Percentiles rank a stretch among this genome's conserved stretches.
phyloP scores from a whole-genome alignment of 2,797 vertebrate species.

The Channallabes apus region DNA sequence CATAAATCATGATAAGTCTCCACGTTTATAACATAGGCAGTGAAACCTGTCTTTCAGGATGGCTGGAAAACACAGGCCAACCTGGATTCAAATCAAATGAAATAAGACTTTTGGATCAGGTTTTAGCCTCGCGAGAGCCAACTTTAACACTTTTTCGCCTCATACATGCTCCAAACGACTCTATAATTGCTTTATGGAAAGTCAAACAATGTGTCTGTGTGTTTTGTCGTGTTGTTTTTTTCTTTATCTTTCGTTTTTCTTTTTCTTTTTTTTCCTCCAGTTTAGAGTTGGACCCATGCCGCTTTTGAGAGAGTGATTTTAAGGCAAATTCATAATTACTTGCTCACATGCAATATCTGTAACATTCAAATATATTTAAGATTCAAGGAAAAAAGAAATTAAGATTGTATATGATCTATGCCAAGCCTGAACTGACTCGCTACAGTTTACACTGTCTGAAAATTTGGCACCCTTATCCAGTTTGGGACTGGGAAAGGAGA shows the following conservation, averaged over 20 bases:
- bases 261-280: conserved; percentile 19
- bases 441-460: neutral
- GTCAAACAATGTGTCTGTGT: conserved; percentile 56
- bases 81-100: conserved; percentile 25
- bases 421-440: conserved; percentile 10
- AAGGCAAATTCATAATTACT: conserved; percentile 60
- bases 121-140: conserved; percentile 6
- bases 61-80: conserved; percentile 11
- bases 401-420: conserved; percentile 23
- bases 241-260: conserved; percentile 25
- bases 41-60: conserved; percentile 41
- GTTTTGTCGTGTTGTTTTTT: conserved; percentile 55
- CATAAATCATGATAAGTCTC: conserved; percentile 5
- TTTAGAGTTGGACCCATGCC: conserved; percentile 56
- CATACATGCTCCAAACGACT: conserved; percentile 28
- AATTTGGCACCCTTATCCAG: conserved; percentile 11
- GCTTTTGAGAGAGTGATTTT: conserved; percentile 54
- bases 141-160: conserved; percentile 41
- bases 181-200: conserved; percentile 56
- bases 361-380: conserved; percentile 22
- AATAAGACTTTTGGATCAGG: conserved; percentile 24
- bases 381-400: conserved; percentile 27
- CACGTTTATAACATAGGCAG: conserved; percentile 15
- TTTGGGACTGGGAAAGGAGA: neutral
- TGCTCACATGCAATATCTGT: conserved; percentile 55